Evolutionary conservation across 2,888 invertebrate genomes (phyloP), one percentile per base, ranked within the genome.

Genomic region (Toxonevra muliebris): DNA sequence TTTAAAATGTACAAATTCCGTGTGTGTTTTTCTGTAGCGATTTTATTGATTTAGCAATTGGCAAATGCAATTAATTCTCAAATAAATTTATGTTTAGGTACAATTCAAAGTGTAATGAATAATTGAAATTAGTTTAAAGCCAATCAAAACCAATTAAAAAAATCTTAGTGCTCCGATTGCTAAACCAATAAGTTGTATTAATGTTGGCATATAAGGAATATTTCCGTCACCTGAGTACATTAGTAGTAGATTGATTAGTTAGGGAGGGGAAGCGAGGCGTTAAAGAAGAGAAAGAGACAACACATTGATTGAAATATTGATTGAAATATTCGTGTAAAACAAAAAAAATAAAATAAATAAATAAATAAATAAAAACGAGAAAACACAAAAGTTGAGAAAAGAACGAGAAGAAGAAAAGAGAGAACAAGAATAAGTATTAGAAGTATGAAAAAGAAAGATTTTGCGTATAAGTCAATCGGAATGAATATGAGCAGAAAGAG

Each of bases 161-260:
- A 45, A 64, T 48, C 57, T 55, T 45, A 57, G 8, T 19, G 50
- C 64, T 41, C 52, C 61, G 76, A 85, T 83, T 80, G 82, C 80
- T 79, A 85, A 79, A 79, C 82, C 82, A 80, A 84, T 76, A 74
- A 83, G 78, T 76, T 83, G 82, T 75, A 81, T 79, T 75, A 78
- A 76, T 78, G 79, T 82, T 77, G 85, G 80, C 78, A 82, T 78
- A 76, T 77, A 79, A 79, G 79, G 77, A 76, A 80, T 80, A 80
- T 78, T 83, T 75, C 84, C 84, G 78, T 80, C 81, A 81, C 85
- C 85, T 85, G 80, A 75, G 75, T 74, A 74, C 48, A 48, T 57
- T 41, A 57, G 48, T 57, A 57, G 30, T 30, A 30, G 30, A 30
- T 30, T 30, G 30, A 4, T 30, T 30, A 7, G 30, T 30, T 30